Base-by-base conservation (phyloP, 1,140 invertebrate species). In the Doryteuthis pealeii region DNA sequence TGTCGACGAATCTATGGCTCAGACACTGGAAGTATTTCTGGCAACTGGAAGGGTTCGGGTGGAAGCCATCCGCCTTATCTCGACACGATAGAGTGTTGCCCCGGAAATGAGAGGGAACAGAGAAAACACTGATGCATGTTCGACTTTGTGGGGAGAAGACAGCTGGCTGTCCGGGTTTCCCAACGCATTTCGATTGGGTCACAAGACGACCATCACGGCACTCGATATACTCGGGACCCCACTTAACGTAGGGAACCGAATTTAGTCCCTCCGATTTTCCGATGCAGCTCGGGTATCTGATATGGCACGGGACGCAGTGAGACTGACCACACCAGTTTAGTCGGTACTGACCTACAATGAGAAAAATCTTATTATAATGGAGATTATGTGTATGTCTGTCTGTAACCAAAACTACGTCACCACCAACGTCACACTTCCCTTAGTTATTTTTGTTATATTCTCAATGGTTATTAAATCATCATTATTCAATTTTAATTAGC, bases 341-440 rank as follows among this genome's bases (percentile, higher is more conserved):
- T 58, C 70, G 45, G 54, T 80, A 78, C n/a, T 80, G 77, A 76
- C 79, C 79, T 80, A 68, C 22, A 75, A 76, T 28, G 2, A 31
- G n/a, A n/a, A n/a, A n/a, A n/a, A n/a, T n/a, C n/a, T n/a, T n/a
- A n/a, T n/a, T n/a, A n/a, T n/a, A n/a, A n/a, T n/a, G n/a, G n/a
- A n/a, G n/a, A n/a, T n/a, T n/a, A n/a, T n/a, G n/a, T n/a, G n/a
- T n/a, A n/a, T n/a, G n/a, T n/a, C n/a, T n/a, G n/a, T n/a, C n/a
- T n/a, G n/a, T n/a, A n/a, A n/a, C n/a, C n/a, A n/a, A n/a, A n/a
- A n/a, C n/a, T n/a, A n/a, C n/a, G n/a, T n/a, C n/a, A n/a, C n/a
- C n/a, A n/a, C n/a, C n/a, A n/a, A n/a, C n/a, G n/a, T n/a, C n/a
- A n/a, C n/a, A n/a, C n/a, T n/a, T n/a, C n/a, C n/a, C n/a, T n/a